Evolutionary conservation across 2,888 invertebrate species (phyloP).

Genomic region (Carcina quercana): DNA sequence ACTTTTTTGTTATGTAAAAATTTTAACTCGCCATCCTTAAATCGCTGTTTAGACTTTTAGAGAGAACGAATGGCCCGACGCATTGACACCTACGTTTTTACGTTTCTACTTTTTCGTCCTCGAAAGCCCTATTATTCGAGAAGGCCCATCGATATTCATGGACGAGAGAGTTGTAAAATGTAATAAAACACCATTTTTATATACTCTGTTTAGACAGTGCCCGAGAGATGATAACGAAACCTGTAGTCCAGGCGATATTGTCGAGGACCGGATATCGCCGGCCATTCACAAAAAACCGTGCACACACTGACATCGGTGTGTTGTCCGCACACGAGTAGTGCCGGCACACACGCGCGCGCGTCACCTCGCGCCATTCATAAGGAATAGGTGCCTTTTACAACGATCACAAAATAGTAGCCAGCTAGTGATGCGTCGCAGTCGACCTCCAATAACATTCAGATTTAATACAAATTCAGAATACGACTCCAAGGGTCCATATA

Average conservation of each 20-base stretch:
- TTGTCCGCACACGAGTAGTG: constrained; percentile 29
- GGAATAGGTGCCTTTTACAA: constrained; percentile 51
- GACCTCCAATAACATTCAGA: constrained; percentile 25
- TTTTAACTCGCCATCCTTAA: constrained; percentile 49
- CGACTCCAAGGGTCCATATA: constrained; percentile 17
- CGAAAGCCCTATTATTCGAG: constrained; percentile 48
- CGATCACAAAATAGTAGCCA: constrained; percentile 47
- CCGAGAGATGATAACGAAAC: constrained; percentile 70
- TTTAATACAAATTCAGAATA: constrained; percentile 14
- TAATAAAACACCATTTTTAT: constrained; percentile 72
- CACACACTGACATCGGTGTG: constrained; percentile 32
- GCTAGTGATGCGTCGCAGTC: constrained; percentile 30
- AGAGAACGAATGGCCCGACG: constrained; percentile 30
- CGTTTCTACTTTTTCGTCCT: constrained; percentile 34
- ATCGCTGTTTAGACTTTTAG: constrained; percentile 45
- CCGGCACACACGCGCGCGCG: constrained; percentile 35
- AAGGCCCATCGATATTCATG: constrained; percentile 61
- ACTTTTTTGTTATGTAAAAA: constrained; percentile 53
- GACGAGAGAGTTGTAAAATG: constrained; percentile 57
- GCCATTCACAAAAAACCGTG: constrained; percentile 69
- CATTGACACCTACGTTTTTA: constrained; percentile 64
- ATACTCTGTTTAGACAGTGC: constrained; percentile 69
- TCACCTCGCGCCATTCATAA: constrained; percentile 64
- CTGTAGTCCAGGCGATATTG: constrained; percentile 55
- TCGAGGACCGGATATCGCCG: constrained; percentile 67